phyloP scores from a whole-genome alignment of 2,797 vertebrate species.

The Hirundo rustica region DNA sequence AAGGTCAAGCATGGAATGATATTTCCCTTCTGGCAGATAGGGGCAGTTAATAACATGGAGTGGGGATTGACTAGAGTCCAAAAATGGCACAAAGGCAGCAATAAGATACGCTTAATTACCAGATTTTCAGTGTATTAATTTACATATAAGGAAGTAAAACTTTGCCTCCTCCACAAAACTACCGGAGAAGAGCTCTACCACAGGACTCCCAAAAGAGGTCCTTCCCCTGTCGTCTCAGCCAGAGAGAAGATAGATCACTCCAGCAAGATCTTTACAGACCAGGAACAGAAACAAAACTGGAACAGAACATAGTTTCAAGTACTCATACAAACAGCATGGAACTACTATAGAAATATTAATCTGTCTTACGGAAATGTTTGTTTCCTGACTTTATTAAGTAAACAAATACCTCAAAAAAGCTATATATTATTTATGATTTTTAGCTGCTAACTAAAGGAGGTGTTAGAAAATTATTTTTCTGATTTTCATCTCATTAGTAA shows the following conservation, averaged over 20 bases:
- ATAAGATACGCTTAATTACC: background rate
- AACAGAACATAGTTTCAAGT: background rate
- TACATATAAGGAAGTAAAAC: background rate
- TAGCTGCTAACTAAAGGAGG: background rate
- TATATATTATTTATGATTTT: background rate
- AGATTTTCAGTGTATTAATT: background rate
- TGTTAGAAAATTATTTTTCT: background rate
- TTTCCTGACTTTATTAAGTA: background rate
- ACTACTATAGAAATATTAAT: background rate
- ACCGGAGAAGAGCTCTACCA: background rate
- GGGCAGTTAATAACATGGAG: background rate
- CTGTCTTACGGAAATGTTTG: background rate
- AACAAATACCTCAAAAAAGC: background rate
- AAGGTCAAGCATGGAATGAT: background rate
- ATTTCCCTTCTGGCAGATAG: background rate
- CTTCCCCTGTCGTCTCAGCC: background rate
- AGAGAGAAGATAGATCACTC: background rate
- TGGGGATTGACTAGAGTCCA: background rate
- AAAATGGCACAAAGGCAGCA: background rate
- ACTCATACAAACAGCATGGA: background rate
- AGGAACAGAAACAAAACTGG: background rate
- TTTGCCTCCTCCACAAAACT: background rate
- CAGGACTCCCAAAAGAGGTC: background rate
- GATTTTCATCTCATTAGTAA: background rate
- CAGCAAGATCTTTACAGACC: background rate